Base-by-base conservation (phyloP, 2,797 vertebrate genomes). In the Periophthalmus magnuspinnatus region DNA sequence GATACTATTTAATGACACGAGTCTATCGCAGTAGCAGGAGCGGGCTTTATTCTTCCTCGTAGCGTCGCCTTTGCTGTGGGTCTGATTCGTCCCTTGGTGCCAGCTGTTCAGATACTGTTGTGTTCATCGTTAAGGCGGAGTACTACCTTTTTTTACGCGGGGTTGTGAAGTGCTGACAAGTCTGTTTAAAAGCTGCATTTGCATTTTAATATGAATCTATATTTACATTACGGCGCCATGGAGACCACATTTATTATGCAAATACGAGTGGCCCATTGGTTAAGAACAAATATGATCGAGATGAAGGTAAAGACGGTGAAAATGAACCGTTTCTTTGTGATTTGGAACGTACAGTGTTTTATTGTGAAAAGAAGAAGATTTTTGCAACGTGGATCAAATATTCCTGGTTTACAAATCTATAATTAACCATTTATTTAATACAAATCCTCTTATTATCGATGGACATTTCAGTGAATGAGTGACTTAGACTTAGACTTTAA, bases 201-300 rank as follows among this genome's bases (percentile, higher is more conserved):
- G 84, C 84, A 88, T 85, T 86, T 90, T 86, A 81, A 84, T 88
- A 79, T 81, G 81, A 84, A 72, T 65, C 65, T 70, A 60, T 56
- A 89, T 90, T 91, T 89, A 82, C 86, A 90, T 90, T 86, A 87
- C 83, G 84, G 90, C 85, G 76, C 80, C 41, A 65, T 73, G 63
- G 78, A 84, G 82, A 80, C 82, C 79, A 85, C 80, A 84, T 86
- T 84, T 77, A 78, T 67, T 81, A 85, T 76, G 67, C 68, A 79
- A 81, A 84, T 86, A 64, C 79, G 45, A 71, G 48, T 14, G 14
- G 77, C 69, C 69, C 81, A 77, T 70, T 75, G 72, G 58, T 45
- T 14, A 45, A 45, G 14, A 45, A 45, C 41, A 45, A 45, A 45
- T 45, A 1, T 45, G 13, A 45, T n/a, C n/a, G n/a, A 28, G 28